A percentile compares a stretch with the other conserved stretches of the same genome.
Evolutionary conservation across 2,797 vertebrate genomes (phyloP).

Genomic region (Furcifer pardalis): DNA sequence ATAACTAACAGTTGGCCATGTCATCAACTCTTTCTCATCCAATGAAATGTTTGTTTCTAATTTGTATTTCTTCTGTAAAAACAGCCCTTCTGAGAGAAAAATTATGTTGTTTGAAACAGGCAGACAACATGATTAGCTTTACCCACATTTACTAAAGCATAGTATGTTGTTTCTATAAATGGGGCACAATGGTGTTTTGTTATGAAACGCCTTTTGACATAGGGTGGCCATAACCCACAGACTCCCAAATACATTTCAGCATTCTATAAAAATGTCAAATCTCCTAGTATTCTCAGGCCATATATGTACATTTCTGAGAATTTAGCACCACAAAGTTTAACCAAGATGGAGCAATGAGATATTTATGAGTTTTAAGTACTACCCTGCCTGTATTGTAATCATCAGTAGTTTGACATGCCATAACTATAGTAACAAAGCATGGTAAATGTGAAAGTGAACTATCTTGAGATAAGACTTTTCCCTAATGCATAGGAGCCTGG

Average conservation of each 20-base stretch:
- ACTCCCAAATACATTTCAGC: slow-evolving; percentile 72
- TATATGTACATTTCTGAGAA: slow-evolving; percentile 62
- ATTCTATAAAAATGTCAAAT: slow-evolving; percentile 70
- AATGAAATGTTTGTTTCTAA: slow-evolving; percentile 45
- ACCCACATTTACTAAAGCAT: slow-evolving; percentile 57
- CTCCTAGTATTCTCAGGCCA: slow-evolving; percentile 49
- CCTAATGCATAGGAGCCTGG: neutral
- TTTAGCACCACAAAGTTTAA: slow-evolving; percentile 49
- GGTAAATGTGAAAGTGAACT: neutral
- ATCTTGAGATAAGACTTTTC: neutral
- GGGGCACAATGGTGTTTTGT: slow-evolving; percentile 68
- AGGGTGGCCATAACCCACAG: slow-evolving; percentile 60
- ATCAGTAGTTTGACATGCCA: slow-evolving; percentile 5
- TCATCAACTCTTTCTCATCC: slow-evolving; percentile 33
- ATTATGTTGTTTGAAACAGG: slow-evolving; percentile 65
- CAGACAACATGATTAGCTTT: slow-evolving; percentile 67
- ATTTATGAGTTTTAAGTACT: slow-evolving; percentile 55
- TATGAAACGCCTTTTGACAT: slow-evolving; percentile 73
- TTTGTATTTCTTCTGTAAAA: slow-evolving; percentile 54
- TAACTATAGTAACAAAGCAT: neutral
- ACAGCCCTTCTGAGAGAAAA: slow-evolving; percentile 47
- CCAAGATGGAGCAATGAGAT: slow-evolving; percentile 56
- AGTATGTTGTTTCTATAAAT: slow-evolving; percentile 74
- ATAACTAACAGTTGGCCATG: slow-evolving; percentile 21
- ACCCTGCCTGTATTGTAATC: slow-evolving; percentile 6